Percentiles rank a stretch among this genome's conserved stretches.
Evolutionary conservation across 37 sponge, comb jelly and placozoan species (phyloP).

Genomic region (Amphimedon queenslandica): DNA sequence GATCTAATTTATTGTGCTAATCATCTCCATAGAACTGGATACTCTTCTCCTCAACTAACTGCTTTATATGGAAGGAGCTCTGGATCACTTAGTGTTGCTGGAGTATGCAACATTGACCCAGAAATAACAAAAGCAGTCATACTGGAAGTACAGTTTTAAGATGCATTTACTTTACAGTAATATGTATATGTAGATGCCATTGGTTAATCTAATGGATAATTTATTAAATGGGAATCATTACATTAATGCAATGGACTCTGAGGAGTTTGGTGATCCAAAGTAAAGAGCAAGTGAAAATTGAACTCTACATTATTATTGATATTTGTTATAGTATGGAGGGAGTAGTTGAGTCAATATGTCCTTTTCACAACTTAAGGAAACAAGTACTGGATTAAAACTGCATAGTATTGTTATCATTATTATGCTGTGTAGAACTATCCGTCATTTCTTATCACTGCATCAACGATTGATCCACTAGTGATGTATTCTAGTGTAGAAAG

Average conservation of each 20-base stretch:
- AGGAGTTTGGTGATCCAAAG: conserved; percentile 24
- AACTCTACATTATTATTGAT: no score
- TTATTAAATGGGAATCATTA: conserved; percentile 2
- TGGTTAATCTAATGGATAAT: conserved; percentile 19
- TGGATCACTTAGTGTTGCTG: conserved; percentile 42
- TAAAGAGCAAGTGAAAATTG: no score
- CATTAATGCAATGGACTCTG: conserved; percentile 17
- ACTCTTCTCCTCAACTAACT: conserved; percentile 36
- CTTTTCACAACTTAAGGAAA: no score
- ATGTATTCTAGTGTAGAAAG: no score
- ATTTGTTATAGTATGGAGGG: no score
- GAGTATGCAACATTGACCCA: conserved; percentile 45
- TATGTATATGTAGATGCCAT: conserved; percentile 21
- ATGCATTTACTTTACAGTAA: conserved; percentile 1
- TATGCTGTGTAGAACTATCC: no score
- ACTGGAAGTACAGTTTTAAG: conserved; percentile 16
- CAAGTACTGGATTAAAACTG: no score
- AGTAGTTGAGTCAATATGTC: no score
- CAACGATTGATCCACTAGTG: no score
- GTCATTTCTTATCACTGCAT: no score
- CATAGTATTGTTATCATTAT: no score
- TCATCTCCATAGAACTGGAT: conserved; percentile 19
- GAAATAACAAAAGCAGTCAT: conserved; percentile 42
- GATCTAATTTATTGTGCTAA: conserved; percentile 38
- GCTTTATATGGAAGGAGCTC: conserved; percentile 49